Base-by-base conservation (phyloP, 1,140 invertebrate species). In the Drosophila aff. region DNA sequence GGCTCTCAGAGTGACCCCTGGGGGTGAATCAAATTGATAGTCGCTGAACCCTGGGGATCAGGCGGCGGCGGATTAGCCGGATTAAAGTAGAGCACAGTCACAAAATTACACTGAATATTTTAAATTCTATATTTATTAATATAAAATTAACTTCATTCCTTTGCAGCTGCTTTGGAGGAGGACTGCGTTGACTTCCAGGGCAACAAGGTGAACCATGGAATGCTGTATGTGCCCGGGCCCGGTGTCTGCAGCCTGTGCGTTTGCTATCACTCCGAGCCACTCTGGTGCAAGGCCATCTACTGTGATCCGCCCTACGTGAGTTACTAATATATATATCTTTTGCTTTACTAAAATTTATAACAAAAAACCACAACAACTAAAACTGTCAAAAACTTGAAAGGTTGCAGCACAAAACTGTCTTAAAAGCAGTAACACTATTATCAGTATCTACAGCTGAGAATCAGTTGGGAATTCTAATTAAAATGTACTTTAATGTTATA, bases 211-310 rank as follows among this genome's bases (percentile, higher is more conserved):
- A 95, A 94, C 31, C 96, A 97, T 93, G 97, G 97, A 16, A 94
- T 96, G 58, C 94, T 96, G 7, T 98, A 97, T 93, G 96, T 97
- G 28, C 97, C 97, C 16, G 96, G 97, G 31, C 96, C 96, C 3
- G 96, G 97, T 23, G 96, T 96, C n/a, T 98, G 97, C 91, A 96
- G 96, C 47, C 94, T 96, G 64, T 98, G 97, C 91, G 96, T 96
- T 18, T 98, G 97, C 93, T 96, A 97, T 92, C 95, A 97, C 92
- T 96, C 96, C 16, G 95, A 96, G 86, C 96, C 96, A 55, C 96
- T 96, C 93, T 97, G 96, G 96, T 98, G 97, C 93, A 96, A 96
- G 91, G 96, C 96, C 13, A 97, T 97, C 73, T 97, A 96, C 93
- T 98, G 97, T 91, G 95, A 96, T 81, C 96, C 97, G 50, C 97